Base-by-base conservation (phyloP, 2,797 vertebrate genomes). In the Sebastes trivittatus region DNA sequence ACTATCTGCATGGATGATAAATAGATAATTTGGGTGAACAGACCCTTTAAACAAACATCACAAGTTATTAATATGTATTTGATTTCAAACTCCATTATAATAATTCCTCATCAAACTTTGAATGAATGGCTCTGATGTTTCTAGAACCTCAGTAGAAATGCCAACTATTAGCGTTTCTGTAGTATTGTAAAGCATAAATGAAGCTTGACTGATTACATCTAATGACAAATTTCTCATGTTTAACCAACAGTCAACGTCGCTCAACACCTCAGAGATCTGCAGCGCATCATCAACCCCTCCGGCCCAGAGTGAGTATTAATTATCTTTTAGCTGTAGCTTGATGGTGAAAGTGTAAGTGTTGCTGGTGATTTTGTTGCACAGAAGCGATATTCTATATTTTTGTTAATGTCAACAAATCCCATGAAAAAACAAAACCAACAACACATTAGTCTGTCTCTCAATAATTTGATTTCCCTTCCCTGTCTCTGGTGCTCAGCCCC, bases 221-320 rank as follows among this genome's bases (percentile, higher is more conserved):
- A 36, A 14, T 68, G 18, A 74, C 30, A 52, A 29, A 52, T 64
- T 18, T 84, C 14, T 76, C 49, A 1, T 81, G 18, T 87, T 82
- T 61, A 3, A 77, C 25, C 66, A 78, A 77, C 87, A 90, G 86
- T 42, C 25, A 79, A 0, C 0, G 4, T 91, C 0, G 4, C 60
- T 49, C 87, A 94, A 34, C 93, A 94, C 62, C 55, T 94, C 22
- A 65, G 64, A 55, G 78, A 83, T 1, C 85, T 95, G 71, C 83
- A 91, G 11, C 91, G 77, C 2, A 13, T 90, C 52, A 85, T 91
- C 85, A 91, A 90, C 76, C 88, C 91, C 0, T 3, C 81, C 2
- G 27, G 2, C 56, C 66, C 81, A 30, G 58, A 88, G 93, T 94
- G 78, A 93, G 92, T 94, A 78, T 34, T 1, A 60, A 25, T 5